Base-by-base conservation (phyloP, 1,140 invertebrate genomes). In the Drosophila kikkawai region DNA sequence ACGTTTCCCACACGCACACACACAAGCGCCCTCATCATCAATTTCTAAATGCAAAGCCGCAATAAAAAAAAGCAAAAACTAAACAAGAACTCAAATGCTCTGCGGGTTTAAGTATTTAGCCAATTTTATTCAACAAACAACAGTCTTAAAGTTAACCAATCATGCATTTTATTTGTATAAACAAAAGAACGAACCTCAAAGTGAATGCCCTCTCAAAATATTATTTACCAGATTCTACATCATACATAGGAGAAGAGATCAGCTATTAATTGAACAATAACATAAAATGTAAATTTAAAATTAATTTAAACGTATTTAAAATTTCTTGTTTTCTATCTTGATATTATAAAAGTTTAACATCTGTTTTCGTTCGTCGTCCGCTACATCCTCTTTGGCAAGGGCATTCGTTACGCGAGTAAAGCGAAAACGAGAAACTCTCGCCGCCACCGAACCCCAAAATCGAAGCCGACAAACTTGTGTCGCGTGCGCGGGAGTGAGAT, bases 21-120 rank as follows among this genome's bases (percentile, higher is more conserved):
- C 61, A 63, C 45, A 44, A 75, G 75, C 41, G 66, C 59, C 60
- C 79, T 82, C 80, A 87, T 87, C 83, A 87, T 77, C 84, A 87
- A 86, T 86, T 86, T 86, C 83, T 77, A 82, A 86, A 86, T 87
- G 83, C 83, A 86, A 87, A 85, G 86, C 82, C 82, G 82, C 82
- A 85, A 86, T 85, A 85, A 85, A 86, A 85, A 69, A 64, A 55
- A 15, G 15, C 13, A 41, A 34, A 57, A 37, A 57, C 59, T 47
- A 65, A 26, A 36, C 51, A 36, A 58, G 29, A 71, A 17, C 7
- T 15, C 22, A 9, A 59, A 73, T 71, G 36, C 41, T 19, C 66
- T 58, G 26, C 12, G 19, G 42, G 8, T 22, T 66, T 15, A 55
- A 63, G 37, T 22, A 60, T 60, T 59, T 59, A 29, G n/a, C 17